Evolutionary conservation across 2,888 invertebrate genomes (phyloP), one percentile per base, ranked within the genome.

Genomic region (Eucera pruinosa): DNA sequence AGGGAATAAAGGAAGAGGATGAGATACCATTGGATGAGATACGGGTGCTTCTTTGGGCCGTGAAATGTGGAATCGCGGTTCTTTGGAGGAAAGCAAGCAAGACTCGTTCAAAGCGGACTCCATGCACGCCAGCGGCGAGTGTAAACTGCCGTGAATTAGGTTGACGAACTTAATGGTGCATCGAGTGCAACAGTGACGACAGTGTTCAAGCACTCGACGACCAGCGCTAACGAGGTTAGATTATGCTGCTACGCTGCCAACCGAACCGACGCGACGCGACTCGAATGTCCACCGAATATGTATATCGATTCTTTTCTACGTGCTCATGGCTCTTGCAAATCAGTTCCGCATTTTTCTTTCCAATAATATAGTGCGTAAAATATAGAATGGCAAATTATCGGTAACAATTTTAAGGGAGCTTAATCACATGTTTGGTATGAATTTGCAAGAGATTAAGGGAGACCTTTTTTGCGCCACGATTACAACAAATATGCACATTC

Each of bases 161-260:
- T 84, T 84, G 82, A 82, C 80, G 78, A 84, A 84, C 78, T 78
- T 83, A 80, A 75, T 69, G 74, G 71, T 54, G 80, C 80, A 75
- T 78, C 80, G 78, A 58, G 75, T 55, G 68, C 64, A 81, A 72
- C 78, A 64, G 61, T 78, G 76, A 80, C 81, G 81, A 70, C 70
- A 70, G 20, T 71, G 80, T 78, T 78, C 75, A 75, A 78, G 60
- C 73, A 75, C 65, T 72, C 69, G 70, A n/a, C 45, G 52, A 65
- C 62, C 72, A 57, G 55, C 69, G 60, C 71, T 82, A 84, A 84
- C 82, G 73, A 84, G 71, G 80, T 84, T 84, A 80, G 78, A 84
- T 84, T 84, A 84, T 70, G 72, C 61, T 61, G 61, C 70, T 64
- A 54, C 52, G 47, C 67, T 65, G 68, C 67, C 62, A 60, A 41